These are phyloP conservation scores for Microcebus jonahi DNA, from an alignment of 2,113 vertebrate genomes.

Conservation along the genomic window DNA sequence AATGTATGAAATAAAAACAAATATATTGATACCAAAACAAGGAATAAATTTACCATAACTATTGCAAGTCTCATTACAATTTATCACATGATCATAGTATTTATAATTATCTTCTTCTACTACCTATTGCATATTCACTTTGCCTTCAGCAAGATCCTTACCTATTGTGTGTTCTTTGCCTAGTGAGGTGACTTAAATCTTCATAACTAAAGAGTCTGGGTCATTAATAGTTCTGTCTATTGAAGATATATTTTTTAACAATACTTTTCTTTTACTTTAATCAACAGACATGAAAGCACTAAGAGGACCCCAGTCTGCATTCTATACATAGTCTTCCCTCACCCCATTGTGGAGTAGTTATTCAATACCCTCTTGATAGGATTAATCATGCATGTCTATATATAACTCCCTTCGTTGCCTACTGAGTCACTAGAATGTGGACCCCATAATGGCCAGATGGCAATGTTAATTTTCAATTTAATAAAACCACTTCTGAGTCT, in stretches of 20 bases:
- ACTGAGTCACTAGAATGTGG: background rate
- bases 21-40: background rate
- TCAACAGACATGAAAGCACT: background rate
- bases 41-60: background rate
- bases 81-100: background rate
- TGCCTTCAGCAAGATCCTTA: background rate
- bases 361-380: background rate
- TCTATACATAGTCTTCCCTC: background rate
- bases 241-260: background rate
- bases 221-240: background rate
- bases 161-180: background rate
- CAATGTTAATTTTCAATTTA: background rate
- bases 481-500: background rate
- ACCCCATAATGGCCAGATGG: background rate
- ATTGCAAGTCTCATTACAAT: background rate
- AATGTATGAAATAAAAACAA: background rate
- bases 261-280: background rate
- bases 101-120: background rate
- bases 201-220: background rate
- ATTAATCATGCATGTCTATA: background rate
- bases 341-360: background rate
- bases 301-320: background rate
- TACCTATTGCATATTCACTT: background rate
- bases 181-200: background rate
- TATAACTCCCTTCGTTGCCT: background rate